Conservation (phyloP, 2,888 invertebrate genomes). For the Hecatera dysodea region DNA sequence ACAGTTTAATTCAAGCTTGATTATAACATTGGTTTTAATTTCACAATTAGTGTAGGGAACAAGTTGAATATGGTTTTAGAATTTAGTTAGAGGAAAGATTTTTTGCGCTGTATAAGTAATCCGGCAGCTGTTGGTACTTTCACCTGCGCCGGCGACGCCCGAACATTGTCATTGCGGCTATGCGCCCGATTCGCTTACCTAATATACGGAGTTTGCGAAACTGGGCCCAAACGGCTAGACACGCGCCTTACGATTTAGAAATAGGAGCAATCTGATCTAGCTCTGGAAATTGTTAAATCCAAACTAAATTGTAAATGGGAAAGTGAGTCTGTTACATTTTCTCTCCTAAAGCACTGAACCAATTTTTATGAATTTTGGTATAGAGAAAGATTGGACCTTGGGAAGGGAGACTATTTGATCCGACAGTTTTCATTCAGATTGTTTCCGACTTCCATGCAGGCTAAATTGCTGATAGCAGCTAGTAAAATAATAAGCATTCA, state of each 20-base stretch:
- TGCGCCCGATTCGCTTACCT: constrained; percentile 85
- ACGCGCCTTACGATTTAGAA: constrained; percentile 73
- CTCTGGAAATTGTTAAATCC: constrained; percentile 38
- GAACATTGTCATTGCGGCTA: constrained; percentile 84
- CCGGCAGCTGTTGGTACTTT: constrained; percentile 81
- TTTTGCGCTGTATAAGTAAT: constrained; percentile 71
- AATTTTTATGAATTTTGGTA: neutral
- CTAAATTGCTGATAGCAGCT: neutral
- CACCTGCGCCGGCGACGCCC: constrained; percentile 78
- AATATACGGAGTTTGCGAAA: constrained; percentile 85
- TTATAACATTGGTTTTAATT: constrained; percentile 36
- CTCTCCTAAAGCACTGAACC: neutral
- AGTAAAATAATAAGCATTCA: neutral
- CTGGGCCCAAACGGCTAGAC: constrained; percentile 76
- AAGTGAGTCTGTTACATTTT: neutral
- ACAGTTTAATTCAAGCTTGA: constrained; percentile 25
- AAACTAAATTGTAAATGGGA: neutral
- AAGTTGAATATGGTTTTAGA: constrained; percentile 41
- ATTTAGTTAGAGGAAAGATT: constrained; percentile 49
- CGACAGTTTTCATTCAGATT: neutral
- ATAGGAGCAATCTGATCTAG: constrained; percentile 69
- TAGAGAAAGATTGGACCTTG: neutral
- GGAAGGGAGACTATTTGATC: neutral
- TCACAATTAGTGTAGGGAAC: constrained; percentile 28
- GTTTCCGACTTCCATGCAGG: neutral